Base-by-base conservation (phyloP, 2,113 vertebrate species). In the Chionis minor region DNA sequence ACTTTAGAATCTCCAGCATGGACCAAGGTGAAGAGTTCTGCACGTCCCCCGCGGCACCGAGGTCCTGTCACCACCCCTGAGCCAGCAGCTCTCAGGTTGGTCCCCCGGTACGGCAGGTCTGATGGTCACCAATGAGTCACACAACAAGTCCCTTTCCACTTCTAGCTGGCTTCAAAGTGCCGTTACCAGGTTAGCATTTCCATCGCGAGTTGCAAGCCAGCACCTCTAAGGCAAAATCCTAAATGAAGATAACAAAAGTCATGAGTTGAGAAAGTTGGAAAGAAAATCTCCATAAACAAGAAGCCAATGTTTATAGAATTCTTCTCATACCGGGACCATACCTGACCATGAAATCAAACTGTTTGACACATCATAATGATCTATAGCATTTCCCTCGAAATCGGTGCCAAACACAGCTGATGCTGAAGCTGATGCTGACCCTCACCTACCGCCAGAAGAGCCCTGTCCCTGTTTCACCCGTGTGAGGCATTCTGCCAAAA, bases 341-440 rank as follows among this genome's bases (percentile, higher is more conserved):
- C n/a, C 8, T 26, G 45, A 23, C 55, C 42, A 38, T 7, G 14
- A 28, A 17, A 65, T 28, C 21, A 20, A 27, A 22, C 12, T 14
- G 4, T 21, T 19, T 17, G 14, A 42, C 75, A 30, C 26, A 10
- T 2, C 20, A 20, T 11, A 26, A 35, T 2, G 9, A 88, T 17
- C 12, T 19, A 26, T 0, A 45, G 7, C n/a, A 42, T 2, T 1
- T 19, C 54, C 9, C 42, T 30, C 32, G 30, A 24, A 35, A 49
- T 4, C 4, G 2, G 12, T 12, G 32, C 14, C 1, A 0, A 38
- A 38, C 16, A 19, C 23, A 35, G 44, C 66, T 19, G 21, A 11
- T 15, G 61, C 61, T 45, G 54, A 10, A 16, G 69, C 33, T 5
- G 33, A 8, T 28, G 47, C n/a, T 33, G 40, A 7, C 52, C 66